Conservation (phyloP, 2,113 vertebrate genomes). For the Mastomys coucha region DNA sequence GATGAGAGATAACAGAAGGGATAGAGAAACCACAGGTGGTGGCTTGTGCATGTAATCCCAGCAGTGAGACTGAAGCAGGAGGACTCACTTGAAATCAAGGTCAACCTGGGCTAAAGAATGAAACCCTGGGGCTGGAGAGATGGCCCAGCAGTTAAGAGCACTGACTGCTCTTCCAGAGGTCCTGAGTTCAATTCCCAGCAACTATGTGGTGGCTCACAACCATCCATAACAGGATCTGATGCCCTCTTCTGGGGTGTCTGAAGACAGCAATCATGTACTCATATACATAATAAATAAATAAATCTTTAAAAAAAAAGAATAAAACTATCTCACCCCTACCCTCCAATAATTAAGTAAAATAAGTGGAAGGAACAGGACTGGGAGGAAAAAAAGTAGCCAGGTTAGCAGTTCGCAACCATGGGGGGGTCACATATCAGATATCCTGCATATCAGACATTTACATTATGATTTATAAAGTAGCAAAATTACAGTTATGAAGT, state of each 20-base stretch:
- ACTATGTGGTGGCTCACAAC: too few relatives aligned
- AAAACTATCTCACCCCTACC: neutral
- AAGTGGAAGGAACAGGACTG: neutral
- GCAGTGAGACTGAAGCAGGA: neutral
- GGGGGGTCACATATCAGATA: neutral
- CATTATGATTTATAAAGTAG: neutral
- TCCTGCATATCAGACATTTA: neutral
- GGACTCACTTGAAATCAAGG: neutral
- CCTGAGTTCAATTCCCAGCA: too few relatives aligned
- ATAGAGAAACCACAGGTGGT: neutral
- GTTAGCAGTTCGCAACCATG: neutral
- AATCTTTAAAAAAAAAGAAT: too few relatives aligned
- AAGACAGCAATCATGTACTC: too few relatives aligned
- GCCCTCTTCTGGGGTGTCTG: too few relatives aligned
- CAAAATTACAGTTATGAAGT: neutral
- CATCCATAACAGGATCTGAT: too few relatives aligned
- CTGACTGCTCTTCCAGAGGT: too few relatives aligned
- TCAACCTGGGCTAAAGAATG: neutral
- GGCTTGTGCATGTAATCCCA: neutral
- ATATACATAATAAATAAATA: too few relatives aligned
- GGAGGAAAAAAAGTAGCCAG: neutral
- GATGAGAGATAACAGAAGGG: conserved; percentile 43
- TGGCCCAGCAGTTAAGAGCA: too few relatives aligned
- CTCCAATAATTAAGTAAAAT: neutral
- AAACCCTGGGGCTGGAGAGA: too few relatives aligned